These are phyloP conservation scores for Melanaphis sacchari DNA, from an alignment of 1,140 invertebrate genomes.

Conservation along the genomic window DNA sequence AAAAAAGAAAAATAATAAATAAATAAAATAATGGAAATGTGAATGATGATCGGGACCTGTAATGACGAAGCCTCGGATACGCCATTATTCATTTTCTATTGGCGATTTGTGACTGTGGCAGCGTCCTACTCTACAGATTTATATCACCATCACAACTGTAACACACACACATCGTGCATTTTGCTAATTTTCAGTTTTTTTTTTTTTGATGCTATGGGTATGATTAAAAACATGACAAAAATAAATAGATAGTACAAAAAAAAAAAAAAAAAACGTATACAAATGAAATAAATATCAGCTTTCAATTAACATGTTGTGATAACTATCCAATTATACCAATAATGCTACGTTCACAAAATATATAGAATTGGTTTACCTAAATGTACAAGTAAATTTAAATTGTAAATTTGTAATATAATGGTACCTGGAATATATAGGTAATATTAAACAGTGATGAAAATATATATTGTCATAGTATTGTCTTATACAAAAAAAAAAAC, in stretches of 20 bases:
- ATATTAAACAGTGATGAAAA: not conserved
- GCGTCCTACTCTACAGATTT: slow-evolving; percentile 58
- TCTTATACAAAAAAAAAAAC: no score
- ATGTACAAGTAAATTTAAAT: not conserved
- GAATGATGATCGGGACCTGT: slow-evolving; percentile 56
- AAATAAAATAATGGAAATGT: slow-evolving; percentile 16
- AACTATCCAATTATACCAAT: not conserved
- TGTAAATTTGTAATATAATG: not conserved
- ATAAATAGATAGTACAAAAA: not conserved
- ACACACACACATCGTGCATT: slow-evolving; percentile 57
- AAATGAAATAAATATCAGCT: slow-evolving; percentile 21
- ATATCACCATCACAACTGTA: slow-evolving; percentile 57
- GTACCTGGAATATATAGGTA: not conserved
- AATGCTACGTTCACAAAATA: not conserved
- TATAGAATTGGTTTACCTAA: not conserved
- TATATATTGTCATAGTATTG: not conserved
- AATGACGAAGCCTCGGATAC: slow-evolving; percentile 58
- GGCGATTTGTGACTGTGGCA: slow-evolving; percentile 57
- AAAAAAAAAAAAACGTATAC: not conserved
- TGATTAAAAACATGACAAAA: slow-evolving; percentile 44
- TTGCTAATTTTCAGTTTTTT: slow-evolving; percentile 53
- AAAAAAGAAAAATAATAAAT: slow-evolving; percentile 30
- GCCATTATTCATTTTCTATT: slow-evolving; percentile 57
- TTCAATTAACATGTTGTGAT: not conserved
- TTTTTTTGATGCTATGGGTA: slow-evolving; percentile 20